Conservation (phyloP, 2,888 invertebrate genomes). For the Dorcus hopei region DNA sequence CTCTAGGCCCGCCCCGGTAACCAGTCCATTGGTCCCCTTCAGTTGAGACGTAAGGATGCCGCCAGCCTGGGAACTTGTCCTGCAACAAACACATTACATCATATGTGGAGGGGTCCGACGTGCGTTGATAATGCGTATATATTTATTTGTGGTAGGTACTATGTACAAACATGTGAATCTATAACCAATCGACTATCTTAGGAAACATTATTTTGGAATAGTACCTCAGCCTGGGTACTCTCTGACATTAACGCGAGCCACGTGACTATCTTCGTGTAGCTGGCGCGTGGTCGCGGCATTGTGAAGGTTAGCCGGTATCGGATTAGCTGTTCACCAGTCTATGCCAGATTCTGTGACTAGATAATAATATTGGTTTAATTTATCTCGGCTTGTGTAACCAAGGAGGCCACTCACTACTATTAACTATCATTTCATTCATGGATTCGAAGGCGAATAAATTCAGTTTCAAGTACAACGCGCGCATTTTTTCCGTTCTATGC, state of each 20-base stretch:
- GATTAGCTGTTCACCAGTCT: slow-evolving; percentile 18
- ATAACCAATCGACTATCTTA: neutral
- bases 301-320: slow-evolving; percentile 46
- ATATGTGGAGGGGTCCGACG: slow-evolving; percentile 7
- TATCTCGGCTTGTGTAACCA: too few relatives aligned
- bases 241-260: neutral
- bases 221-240: neutral
- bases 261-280: slow-evolving; percentile 11
- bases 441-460: too few relatives aligned
- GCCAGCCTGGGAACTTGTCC: slow-evolving; percentile 49
- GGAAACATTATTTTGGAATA: too few relatives aligned
- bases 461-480: slow-evolving; percentile 7
- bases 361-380: neutral
- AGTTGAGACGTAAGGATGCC: slow-evolving; percentile 65
- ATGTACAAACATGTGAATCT: neutral
- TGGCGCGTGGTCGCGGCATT: slow-evolving; percentile 45
- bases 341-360: slow-evolving; percentile 43
- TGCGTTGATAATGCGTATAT: slow-evolving; percentile 3
- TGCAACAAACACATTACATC: slow-evolving; percentile 42
- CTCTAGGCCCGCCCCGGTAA: slow-evolving; percentile 64
- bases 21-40: slow-evolving; percentile 67
- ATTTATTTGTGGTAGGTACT: neutral
- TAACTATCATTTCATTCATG: too few relatives aligned
- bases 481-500: slow-evolving; percentile 16
- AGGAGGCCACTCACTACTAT: too few relatives aligned